Percentiles rank a stretch among this genome's conserved stretches.
Conservation (phyloP, 2,113 vertebrate genomes). For the Notothenia coriiceps region DNA sequence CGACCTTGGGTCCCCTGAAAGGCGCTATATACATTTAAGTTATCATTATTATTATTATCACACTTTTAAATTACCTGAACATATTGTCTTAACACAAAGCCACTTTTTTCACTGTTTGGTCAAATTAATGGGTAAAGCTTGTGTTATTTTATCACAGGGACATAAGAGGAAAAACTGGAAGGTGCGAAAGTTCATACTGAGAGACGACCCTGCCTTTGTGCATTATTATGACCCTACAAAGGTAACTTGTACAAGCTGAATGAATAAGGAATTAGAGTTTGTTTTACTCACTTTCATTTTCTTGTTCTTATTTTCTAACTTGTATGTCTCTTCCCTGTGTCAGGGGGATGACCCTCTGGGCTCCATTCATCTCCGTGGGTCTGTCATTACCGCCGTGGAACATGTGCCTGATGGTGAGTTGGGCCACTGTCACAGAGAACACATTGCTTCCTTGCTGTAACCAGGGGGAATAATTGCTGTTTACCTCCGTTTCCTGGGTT, state of each 20-base stretch:
- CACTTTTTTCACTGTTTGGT: fast-evolving
- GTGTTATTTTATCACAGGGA: slow-evolving; percentile 83
- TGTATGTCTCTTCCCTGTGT: not conserved
- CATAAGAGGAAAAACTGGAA: slow-evolving; percentile 98
- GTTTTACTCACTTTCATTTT: not conserved
- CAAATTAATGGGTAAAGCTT: not conserved
- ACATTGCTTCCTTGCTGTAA: not conserved
- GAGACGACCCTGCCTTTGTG: slow-evolving; percentile 95
- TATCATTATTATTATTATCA: not conserved
- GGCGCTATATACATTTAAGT: no score
- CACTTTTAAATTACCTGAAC: not conserved
- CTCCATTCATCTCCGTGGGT: slow-evolving; percentile 91
- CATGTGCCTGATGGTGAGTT: slow-evolving; percentile 90
- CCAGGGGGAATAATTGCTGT: not conserved
- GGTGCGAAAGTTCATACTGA: slow-evolving; percentile 95
- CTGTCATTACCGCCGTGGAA: slow-evolving; percentile 94
- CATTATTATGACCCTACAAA: slow-evolving; percentile 97
- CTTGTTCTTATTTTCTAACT: no score
- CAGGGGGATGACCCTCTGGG: slow-evolving; percentile 91
- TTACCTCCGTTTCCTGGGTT: slow-evolving; percentile 6
- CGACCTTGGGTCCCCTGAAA: no score
- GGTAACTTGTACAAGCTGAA: slow-evolving; percentile 67
- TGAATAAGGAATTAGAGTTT: not conserved
- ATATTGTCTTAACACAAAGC: no score
- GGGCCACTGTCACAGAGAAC: not conserved